phyloP scores from a whole-genome alignment of 1,140 invertebrate species.

The Helicoverpa armigera region DNA sequence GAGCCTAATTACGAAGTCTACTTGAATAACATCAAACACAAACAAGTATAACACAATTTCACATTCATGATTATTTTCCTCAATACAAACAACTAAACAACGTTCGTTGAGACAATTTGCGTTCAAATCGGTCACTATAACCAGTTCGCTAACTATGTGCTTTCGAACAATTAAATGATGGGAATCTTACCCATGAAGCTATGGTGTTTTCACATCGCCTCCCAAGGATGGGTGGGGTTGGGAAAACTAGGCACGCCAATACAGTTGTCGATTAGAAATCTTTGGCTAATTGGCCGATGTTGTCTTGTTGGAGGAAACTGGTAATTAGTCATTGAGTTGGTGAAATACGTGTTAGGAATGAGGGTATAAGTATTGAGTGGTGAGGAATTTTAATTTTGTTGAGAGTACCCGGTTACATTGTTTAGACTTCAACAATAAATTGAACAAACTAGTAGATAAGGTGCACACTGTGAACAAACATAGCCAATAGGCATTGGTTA shows the following conservation, averaged over 20 bases:
- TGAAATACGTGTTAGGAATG: not conserved
- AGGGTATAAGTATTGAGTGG: not conserved
- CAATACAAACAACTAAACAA: not conserved
- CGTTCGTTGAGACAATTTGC: constrained; percentile 49
- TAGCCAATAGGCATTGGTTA: no score
- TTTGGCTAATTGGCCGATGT: constrained; percentile 32
- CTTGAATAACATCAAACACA: not conserved
- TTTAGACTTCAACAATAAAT: not conserved
- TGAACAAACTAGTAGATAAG: no score
- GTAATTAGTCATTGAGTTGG: constrained; percentile 4
- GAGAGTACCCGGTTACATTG: not conserved
- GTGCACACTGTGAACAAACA: no score
- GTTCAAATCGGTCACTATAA: constrained; percentile 41
- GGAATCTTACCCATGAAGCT: not conserved
- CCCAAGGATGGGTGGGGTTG: constrained; percentile 27
- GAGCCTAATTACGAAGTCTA: no score
- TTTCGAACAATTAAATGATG: constrained; percentile 77
- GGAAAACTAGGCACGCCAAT: constrained; percentile 22
- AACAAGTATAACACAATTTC: not conserved
- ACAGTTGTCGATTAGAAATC: constrained; percentile 37
- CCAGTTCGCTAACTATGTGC: constrained; percentile 65
- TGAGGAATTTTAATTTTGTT: not conserved
- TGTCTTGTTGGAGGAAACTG: not conserved
- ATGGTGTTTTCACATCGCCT: constrained; percentile 54
- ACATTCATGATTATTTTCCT: not conserved